A percentile compares a stretch with the other conserved stretches of the same genome.
Conservation (phyloP, 2,888 invertebrate species). For the Andrena chrysosceles region DNA sequence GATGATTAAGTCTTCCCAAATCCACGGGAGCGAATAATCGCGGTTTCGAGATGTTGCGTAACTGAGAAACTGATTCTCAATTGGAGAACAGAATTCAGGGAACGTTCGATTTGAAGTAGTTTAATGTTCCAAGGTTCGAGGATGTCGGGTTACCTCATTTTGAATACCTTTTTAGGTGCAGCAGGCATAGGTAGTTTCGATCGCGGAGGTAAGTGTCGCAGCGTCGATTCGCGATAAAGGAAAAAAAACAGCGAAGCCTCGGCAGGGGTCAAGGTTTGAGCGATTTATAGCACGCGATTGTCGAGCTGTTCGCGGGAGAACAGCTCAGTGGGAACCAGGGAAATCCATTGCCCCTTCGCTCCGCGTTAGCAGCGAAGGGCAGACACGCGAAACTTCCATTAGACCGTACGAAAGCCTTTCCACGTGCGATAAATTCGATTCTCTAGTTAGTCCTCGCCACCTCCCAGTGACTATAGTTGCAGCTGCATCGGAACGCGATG, state of each 20-base stretch:
- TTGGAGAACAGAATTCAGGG: background rate
- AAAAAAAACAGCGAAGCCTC: background rate
- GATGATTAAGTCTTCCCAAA: conserved; percentile 5
- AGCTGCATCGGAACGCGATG: background rate
- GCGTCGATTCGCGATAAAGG: conserved; percentile 15
- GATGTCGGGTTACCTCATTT: too few species aligned
- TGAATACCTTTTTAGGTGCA: background rate
- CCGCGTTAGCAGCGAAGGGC: background rate
- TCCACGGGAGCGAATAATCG: conserved; percentile 9
- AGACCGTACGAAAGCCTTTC: background rate
- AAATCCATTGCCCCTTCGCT: conserved; percentile 33
- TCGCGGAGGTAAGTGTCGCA: conserved; percentile 1
- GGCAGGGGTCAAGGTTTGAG: conserved; percentile 45
- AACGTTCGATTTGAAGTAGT: background rate
- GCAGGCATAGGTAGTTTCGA: conserved; percentile 16
- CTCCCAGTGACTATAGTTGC: background rate
- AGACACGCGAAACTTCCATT: conserved; percentile 52
- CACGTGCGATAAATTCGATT: conserved; percentile 9
- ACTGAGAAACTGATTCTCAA: background rate
- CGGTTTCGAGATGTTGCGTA: conserved; percentile 22
- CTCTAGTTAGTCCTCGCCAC: background rate
- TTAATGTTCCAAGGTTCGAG: background rate
- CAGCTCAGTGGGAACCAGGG: conserved; percentile 6
- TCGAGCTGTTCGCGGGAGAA: background rate
- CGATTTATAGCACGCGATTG: conserved; percentile 26